Evolutionary conservation across 2,888 invertebrate species (phyloP), one percentile per base, ranked within the genome.

Genomic region (Tenthredo mesomela): DNA sequence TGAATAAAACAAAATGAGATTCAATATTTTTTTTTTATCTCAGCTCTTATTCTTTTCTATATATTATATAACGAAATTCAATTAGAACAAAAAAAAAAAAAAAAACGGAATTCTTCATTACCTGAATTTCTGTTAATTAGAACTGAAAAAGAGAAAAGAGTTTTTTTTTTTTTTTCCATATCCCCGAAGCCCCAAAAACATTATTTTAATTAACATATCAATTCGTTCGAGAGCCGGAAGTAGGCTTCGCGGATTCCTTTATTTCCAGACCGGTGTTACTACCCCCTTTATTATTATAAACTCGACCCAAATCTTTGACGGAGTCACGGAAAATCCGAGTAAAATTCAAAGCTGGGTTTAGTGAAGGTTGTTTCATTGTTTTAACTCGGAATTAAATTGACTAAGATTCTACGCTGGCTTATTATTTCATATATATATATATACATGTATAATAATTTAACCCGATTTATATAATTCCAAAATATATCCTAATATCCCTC

Each of bases 191-290:
- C 40, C 40, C 1, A n/a, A n/a, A 25, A 75, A 75, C 40, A 75
- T 75, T 47, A 75, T 75, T 75, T 75, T 29, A 75, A 75, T 75
- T 75, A 75, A 50, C 75, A 75, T 75, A 75, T 75, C 75, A 75
- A 75, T 75, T 75, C 47, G 40, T 47, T 75, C 47, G 75, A 75
- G 75, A 75, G 61, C 47, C 75, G 75, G 75, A 75, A 75, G 47
- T 25, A 29, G 75, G 43, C 43, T 40, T 47, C 12, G 47, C 21
- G 47, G 47, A 75, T 75, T 47, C 75, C 75, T 75, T 70, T 70
- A 37, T 70, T 37, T 15, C 9, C 61, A 21, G 61, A 61, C 61
- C 25, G 61, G 61, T 25, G 18, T 61, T 61, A 61, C 37, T 70
- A 61, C n/a, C 33, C 75, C 47, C 75, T 75, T 75, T 75, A 75